These are phyloP conservation scores for Mesitornis unicolor DNA, from an alignment of 2,113 vertebrate species.

Conservation along the genomic window DNA sequence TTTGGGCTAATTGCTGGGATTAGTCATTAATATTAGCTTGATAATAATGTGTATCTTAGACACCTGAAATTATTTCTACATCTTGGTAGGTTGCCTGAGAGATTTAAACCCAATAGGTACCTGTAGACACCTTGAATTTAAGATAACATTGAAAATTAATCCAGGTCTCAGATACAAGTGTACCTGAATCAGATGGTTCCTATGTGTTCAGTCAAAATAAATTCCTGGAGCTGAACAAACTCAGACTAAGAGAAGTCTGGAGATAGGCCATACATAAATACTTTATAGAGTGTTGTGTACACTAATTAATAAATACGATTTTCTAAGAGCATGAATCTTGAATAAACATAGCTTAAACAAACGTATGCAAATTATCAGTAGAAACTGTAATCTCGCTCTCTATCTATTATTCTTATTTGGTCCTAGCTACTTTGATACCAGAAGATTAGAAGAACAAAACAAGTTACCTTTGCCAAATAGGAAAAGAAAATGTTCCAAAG, in stretches of 20 bases:
- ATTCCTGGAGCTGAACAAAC: not conserved
- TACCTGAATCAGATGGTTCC: not conserved
- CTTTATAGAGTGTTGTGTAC: slow-evolving; percentile 24
- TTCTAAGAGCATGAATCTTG: slow-evolving; percentile 27
- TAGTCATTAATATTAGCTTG: not conserved
- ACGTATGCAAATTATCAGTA: slow-evolving; percentile 27
- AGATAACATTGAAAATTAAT: not conserved
- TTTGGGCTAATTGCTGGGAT: not conserved
- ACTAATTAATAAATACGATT: slow-evolving; percentile 49
- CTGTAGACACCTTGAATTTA: not conserved
- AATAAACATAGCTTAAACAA: slow-evolving; percentile 46
- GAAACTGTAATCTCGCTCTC: slow-evolving; percentile 50
- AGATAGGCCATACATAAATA: slow-evolving; percentile 7
- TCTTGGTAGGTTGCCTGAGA: not conserved
- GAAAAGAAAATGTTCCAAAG: not conserved
- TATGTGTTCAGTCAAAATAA: not conserved
- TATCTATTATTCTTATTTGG: not conserved
- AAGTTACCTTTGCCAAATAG: not conserved
- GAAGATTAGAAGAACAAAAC: slow-evolving; percentile 4
- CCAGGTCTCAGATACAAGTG: not conserved
- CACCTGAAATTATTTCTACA: not conserved
- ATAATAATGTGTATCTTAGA: not conserved
- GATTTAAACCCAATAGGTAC: not conserved
- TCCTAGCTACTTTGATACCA: not conserved
- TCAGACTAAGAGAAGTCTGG: not conserved